A percentile compares a stretch with the other conserved stretches of the same genome.
These are phyloP conservation scores for Mesochorus sp. DNA, from an alignment of 2,888 invertebrate genomes.

Conservation along the genomic window DNA sequence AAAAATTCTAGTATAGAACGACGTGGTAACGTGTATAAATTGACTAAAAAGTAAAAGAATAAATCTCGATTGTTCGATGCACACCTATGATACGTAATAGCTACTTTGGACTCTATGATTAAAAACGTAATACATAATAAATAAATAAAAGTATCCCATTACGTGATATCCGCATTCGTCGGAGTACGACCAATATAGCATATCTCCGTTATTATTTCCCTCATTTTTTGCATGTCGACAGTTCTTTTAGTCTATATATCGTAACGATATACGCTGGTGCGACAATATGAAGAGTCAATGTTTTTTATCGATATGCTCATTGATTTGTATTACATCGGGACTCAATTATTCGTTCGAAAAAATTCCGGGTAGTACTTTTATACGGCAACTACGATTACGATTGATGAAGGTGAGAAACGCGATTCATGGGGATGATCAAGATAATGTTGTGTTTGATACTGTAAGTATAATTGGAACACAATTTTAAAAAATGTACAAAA, in stretches of 20 bases:
- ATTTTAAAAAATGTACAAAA: too few species aligned
- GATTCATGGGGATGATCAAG: background rate
- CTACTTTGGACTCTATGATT: constrained; percentile 43
- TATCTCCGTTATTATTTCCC: constrained; percentile 9
- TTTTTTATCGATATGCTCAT: constrained; percentile 20
- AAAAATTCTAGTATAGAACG: background rate
- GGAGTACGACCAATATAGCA: constrained; percentile 36
- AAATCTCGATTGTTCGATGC: background rate
- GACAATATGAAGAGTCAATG: constrained; percentile 44
- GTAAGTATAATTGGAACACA: constrained; percentile 28
- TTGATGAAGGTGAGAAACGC: constrained; percentile 13
- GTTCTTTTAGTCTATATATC: constrained; percentile 15
- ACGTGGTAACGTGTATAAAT: too few species aligned
- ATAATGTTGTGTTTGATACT: constrained; percentile 44
- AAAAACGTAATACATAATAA: constrained; percentile 43
- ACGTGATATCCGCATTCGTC: constrained; percentile 52
- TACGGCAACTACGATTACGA: constrained; percentile 25
- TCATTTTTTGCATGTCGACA: background rate
- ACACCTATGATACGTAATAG: constrained; percentile 1
- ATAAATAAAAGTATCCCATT: constrained; percentile 43
- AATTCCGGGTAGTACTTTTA: constrained; percentile 4
- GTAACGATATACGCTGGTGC: background rate
- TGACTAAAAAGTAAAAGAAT: background rate
- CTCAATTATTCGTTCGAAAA: background rate
- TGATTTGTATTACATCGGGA: constrained; percentile 7